Conservation (phyloP, 2,888 invertebrate species). For the Lathronympha strigana region DNA sequence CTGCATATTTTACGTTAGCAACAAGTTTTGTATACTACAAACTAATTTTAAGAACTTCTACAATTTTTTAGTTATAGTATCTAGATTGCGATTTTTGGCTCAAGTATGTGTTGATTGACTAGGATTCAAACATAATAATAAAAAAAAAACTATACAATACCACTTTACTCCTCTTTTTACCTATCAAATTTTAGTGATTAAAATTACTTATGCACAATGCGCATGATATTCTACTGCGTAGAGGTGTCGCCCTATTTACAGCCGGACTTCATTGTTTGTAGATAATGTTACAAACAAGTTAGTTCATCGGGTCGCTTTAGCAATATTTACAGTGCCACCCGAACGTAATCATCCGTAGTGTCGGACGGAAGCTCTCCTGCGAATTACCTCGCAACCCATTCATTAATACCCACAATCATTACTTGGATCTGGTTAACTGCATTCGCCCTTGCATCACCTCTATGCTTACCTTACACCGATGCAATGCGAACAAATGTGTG, state of each 20-base stretch:
- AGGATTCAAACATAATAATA: constrained; percentile 9
- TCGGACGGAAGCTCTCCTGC: constrained; percentile 60
- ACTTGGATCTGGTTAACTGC: constrained; percentile 45
- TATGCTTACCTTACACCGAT: constrained; percentile 45
- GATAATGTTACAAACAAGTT: constrained; percentile 55
- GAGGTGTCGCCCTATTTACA: constrained; percentile 32
- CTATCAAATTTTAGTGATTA: not conserved
- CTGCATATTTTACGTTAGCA: not conserved
- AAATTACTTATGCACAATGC: constrained; percentile 1
- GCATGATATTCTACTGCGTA: not conserved
- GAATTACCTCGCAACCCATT: constrained; percentile 54
- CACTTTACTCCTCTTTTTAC: not conserved
- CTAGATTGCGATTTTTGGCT: constrained; percentile 57
- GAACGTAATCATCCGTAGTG: constrained; percentile 66
- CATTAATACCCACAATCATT: constrained; percentile 49
- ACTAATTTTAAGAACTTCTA: constrained; percentile 14
- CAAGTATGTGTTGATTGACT: constrained; percentile 50
- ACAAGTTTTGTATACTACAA: constrained; percentile 2
- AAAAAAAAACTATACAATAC: constrained; percentile 3
- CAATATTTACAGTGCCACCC: constrained; percentile 61
- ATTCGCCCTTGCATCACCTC: constrained; percentile 50
- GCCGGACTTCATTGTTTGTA: constrained; percentile 57
- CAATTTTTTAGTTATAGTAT: constrained; percentile 15
- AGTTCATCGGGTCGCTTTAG: constrained; percentile 55
- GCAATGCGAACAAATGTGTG: constrained; percentile 43